Percentiles rank a stretch among this genome's conserved stretches.
phyloP scores from a whole-genome alignment of 2,113 vertebrate genomes.

The Lepus americanus region DNA sequence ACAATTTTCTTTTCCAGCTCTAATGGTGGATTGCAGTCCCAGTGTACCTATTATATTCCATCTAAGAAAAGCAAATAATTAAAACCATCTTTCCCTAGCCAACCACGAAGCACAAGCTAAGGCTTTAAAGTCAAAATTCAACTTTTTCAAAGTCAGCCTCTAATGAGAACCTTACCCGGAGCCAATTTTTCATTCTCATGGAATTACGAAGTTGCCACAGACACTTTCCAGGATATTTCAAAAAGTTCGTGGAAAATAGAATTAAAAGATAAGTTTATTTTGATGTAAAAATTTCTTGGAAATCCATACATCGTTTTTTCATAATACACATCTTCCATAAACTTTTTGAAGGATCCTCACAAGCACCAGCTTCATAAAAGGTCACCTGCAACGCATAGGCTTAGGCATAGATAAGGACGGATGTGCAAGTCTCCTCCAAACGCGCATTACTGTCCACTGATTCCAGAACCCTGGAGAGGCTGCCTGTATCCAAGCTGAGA shows the following conservation, averaged over 20 bases:
- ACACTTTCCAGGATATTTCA: neutral
- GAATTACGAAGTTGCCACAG: constrained; percentile 23
- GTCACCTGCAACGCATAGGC: neutral
- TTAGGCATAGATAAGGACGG: neutral
- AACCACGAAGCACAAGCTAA: neutral
- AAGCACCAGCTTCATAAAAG: neutral
- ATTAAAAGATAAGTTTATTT: too few species aligned
- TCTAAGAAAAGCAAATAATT: neutral
- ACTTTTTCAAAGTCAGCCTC: neutral
- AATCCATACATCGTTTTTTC: too few species aligned
- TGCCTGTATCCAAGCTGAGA: neutral
- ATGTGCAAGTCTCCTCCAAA: neutral
- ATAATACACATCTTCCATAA: too few species aligned
- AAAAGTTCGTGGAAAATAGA: too few species aligned
- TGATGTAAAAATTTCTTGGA: too few species aligned
- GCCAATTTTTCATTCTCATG: neutral
- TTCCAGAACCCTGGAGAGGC: neutral
- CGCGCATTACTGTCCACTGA: neutral
- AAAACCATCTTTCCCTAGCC: neutral
- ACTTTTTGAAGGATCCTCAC: too few species aligned
- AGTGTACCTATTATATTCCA: neutral
- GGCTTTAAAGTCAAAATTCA: neutral
- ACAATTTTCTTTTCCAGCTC: neutral
- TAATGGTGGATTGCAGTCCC: neutral
- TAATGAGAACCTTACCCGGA: neutral